phyloP scores from a whole-genome alignment of 2,888 invertebrate species.

The Calameuta filiformis region DNA sequence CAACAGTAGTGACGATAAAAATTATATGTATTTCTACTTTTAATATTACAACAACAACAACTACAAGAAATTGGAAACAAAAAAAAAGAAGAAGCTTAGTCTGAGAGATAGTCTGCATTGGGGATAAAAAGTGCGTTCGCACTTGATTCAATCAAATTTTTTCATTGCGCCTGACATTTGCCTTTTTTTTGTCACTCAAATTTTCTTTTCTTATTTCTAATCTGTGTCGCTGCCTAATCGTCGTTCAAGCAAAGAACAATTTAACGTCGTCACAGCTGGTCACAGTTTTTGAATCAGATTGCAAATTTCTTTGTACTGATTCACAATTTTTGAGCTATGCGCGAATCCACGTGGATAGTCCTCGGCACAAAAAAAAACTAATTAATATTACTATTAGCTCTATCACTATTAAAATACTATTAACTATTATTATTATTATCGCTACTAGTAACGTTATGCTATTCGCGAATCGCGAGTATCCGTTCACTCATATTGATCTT shows the following conservation, averaged over 20 bases:
- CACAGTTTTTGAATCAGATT: neutral
- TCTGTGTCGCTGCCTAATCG: slow-evolving; percentile 2
- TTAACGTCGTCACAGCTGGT: neutral
- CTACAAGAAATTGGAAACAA: neutral
- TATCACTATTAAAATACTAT: neutral
- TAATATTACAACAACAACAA: slow-evolving; percentile 50
- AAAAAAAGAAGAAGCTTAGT: slow-evolving; percentile 46
- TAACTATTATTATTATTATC: neutral
- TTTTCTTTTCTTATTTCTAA: slow-evolving; percentile 13
- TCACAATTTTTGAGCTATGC: neutral
- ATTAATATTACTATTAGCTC: neutral
- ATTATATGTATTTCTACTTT: slow-evolving; percentile 65
- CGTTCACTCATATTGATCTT: neutral
- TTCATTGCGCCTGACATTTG: slow-evolving; percentile 34
- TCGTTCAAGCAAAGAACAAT: neutral
- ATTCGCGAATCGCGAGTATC: neutral
- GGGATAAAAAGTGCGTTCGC: slow-evolving; percentile 50
- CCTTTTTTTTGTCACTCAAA: neutral
- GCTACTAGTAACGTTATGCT: neutral
- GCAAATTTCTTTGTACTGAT: neutral
- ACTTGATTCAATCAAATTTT: slow-evolving; percentile 50
- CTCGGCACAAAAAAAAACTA: neutral
- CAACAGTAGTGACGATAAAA: neutral
- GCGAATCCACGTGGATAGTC: neutral
- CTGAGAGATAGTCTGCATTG: slow-evolving; percentile 51